A percentile compares a stretch with the other conserved stretches of the same genome.
These are phyloP conservation scores for Magallana nippona DNA, from an alignment of 2,888 invertebrate genomes.

Conservation along the genomic window DNA sequence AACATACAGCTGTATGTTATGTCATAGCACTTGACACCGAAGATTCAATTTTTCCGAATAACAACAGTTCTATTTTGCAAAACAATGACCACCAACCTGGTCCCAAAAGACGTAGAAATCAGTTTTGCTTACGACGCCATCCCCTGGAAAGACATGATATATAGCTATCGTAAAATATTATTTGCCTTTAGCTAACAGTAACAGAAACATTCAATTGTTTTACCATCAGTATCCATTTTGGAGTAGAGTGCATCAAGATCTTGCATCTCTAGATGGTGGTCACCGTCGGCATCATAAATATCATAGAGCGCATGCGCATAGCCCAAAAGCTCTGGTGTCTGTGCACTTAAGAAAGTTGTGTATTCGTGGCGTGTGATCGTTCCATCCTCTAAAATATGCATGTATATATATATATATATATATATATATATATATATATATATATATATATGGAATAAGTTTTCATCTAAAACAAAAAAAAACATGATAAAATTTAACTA, in stretches of 20 bases:
- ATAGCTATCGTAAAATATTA: no score
- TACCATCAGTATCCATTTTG: constrained; percentile 53
- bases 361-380: constrained; percentile 54
- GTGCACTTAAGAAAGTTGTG: constrained; percentile 48
- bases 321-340: constrained; percentile 50
- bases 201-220: no score
- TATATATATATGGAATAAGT: no score
- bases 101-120: constrained; percentile 36
- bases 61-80: no score
- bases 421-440: no score
- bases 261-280: constrained; percentile 52
- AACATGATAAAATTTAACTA: no score
- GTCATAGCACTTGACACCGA: no score
- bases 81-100: constrained; percentile 10
- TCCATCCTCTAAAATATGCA: constrained; percentile 45
- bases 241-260: constrained; percentile 52
- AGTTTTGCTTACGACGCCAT: constrained; percentile 24
- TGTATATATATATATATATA: no score
- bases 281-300: constrained; percentile 54
- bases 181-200: no score
- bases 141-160: not conserved
- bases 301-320: constrained; percentile 57
- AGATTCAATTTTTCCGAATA: no score
- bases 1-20: no score
- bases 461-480: no score